Evolutionary conservation across 2,797 vertebrate genomes (phyloP), one percentile per base, ranked within the genome.

Genomic region (Salmo trutta): DNA sequence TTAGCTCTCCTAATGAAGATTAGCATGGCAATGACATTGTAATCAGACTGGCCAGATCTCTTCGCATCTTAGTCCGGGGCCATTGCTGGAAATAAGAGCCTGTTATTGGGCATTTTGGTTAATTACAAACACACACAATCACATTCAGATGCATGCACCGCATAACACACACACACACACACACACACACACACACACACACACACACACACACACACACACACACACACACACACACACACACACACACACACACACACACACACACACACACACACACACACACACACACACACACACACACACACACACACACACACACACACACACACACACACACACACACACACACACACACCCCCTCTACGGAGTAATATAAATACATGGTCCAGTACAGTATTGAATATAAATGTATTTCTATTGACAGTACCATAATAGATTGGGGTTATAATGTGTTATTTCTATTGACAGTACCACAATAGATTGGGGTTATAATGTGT

Each of bases 1-100:
- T 86, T 79, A 82, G 72, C 76, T 17, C 59, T 52, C 24, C 64
- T 78, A 73, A 79, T 82, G 68, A 69, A 78, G 77, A 86, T 76
- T 73, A 84, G 54, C 73, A 51, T 27, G 76, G 75, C 73, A 77
- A 74, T 80, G 41, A 17, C 56, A 79, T 52, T 14, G 21, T 76
- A 85, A 81, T 75, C 66, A 67, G 12, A 71, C n/a, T n/a, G 68
- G 41, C 36, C 10, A 21, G 54, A 33, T 73, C 8, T 3, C 62
- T 65, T 65, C 8, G 0, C 21, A 29, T 27, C 62, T 65, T 14
- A 24, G 12, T 65, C 24, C 12, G 10, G 62, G 12, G 59, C 59
- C 59, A 64, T 64, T 17, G 19, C n/a, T 64, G 59, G 67, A 69
- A 69, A 69, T 6, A 69, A 7, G 8, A 36, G 31, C 17, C 27